A percentile compares a stretch with the other conserved stretches of the same genome.
These are phyloP conservation scores for Rhinoderma darwinii DNA, from an alignment of 2,113 vertebrate genomes.

Conservation along the genomic window DNA sequence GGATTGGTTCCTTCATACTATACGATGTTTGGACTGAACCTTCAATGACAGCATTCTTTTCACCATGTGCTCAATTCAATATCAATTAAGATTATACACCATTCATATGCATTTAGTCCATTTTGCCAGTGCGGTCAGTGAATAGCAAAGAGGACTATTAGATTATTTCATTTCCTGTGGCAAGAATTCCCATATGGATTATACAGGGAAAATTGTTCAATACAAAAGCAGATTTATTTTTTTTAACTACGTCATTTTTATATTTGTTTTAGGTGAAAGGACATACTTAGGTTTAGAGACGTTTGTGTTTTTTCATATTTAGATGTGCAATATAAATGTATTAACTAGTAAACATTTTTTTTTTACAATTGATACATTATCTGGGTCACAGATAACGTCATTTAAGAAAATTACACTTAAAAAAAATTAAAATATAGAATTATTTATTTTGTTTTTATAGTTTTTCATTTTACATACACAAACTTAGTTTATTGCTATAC, in stretches of 20 bases:
- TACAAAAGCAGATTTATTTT: background rate
- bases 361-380: too few species aligned
- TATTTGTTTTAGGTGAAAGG: background rate
- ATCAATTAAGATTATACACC: constrained; percentile 51
- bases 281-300: too few species aligned
- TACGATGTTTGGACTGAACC: constrained; percentile 14
- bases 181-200: constrained; percentile 51
- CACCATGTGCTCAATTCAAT: constrained; percentile 50
- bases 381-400: too few species aligned
- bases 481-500: too few species aligned
- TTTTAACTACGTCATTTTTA: background rate
- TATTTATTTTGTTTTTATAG: too few species aligned
- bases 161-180: constrained; percentile 58
- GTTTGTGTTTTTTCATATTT: background rate
- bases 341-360: too few species aligned
- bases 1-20: background rate
- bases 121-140: constrained; percentile 35
- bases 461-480: too few species aligned
- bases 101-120: constrained; percentile 49
- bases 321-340: too few species aligned
- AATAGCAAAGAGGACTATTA: constrained; percentile 46
- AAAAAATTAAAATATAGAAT: too few species aligned
- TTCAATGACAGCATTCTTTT: constrained; percentile 34
- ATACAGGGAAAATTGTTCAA: background rate
- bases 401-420: too few species aligned